Conservation (phyloP, 2,113 vertebrate genomes). For the Rhizomys pruinosus region DNA sequence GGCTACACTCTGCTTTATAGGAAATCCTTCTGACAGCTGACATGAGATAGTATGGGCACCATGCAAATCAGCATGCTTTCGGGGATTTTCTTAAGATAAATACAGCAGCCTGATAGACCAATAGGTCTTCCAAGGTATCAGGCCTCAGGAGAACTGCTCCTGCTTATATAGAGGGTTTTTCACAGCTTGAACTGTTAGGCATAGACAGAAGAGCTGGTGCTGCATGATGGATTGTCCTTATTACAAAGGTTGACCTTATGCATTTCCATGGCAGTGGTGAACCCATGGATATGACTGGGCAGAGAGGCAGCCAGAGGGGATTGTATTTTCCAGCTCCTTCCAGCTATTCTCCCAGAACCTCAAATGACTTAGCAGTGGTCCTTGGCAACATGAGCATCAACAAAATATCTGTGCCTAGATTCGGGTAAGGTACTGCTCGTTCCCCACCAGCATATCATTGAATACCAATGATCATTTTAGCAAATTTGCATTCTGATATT, state of each 20-base stretch:
- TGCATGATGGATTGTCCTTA: background rate
- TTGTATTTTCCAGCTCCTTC: background rate
- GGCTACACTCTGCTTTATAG: background rate
- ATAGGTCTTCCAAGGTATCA: slow-evolving; percentile 35
- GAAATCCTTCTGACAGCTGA: background rate
- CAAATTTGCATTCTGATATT: background rate
- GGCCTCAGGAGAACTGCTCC: slow-evolving; percentile 18
- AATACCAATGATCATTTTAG: background rate
- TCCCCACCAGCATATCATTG: background rate
- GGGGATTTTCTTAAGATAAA: slow-evolving; percentile 57
- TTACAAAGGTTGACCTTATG: background rate
- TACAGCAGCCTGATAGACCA: background rate
- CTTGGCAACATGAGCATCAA: background rate
- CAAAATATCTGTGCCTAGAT: background rate
- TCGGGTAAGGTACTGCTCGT: background rate
- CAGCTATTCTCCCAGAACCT: background rate
- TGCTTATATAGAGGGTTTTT: background rate
- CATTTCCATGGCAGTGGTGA: background rate
- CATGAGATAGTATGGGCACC: background rate
- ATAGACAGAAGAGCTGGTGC: background rate
- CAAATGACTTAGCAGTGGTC: background rate
- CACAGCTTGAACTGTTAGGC: background rate
- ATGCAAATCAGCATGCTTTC: background rate
- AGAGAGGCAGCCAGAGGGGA: background rate
- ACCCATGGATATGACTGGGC: background rate